phyloP scores from a whole-genome alignment of 2,888 invertebrate species.

The Gortyna flavago region DNA sequence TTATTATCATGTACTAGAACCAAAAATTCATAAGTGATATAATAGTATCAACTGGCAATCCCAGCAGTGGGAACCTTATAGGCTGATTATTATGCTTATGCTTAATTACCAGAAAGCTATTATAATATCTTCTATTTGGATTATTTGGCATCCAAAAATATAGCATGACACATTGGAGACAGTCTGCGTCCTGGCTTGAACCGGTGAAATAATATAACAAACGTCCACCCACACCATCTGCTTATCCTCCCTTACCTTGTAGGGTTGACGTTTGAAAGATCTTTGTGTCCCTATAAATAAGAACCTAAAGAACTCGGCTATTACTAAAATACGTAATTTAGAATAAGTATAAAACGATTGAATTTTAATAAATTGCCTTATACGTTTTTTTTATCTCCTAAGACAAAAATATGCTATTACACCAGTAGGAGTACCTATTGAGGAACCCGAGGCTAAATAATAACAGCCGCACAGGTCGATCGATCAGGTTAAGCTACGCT shows the following conservation, averaged over 20 bases:
- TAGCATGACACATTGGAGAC: neutral
- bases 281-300: neutral
- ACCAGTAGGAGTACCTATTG: too few species aligned
- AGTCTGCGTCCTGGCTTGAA: constrained; percentile 58
- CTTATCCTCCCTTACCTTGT: constrained; percentile 50
- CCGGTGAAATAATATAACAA: constrained; percentile 78
- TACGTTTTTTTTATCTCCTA: too few species aligned
- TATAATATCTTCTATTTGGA: neutral
- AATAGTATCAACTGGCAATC: too few species aligned
- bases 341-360: neutral
- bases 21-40: too few species aligned
- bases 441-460: too few species aligned
- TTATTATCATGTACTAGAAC: neutral
- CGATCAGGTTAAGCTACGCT: too few species aligned
- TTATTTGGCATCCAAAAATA: neutral
- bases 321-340: neutral
- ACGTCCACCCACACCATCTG: constrained; percentile 65
- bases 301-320: neutral
- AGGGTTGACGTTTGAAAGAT: constrained; percentile 39
- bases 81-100: neutral
- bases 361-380: too few species aligned
- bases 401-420: too few species aligned
- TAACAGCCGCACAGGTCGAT: too few species aligned
- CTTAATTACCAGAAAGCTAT: neutral
- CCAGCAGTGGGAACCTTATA: neutral